A percentile compares a stretch with the other conserved stretches of the same genome.
Evolutionary conservation across 2,113 vertebrate species (phyloP).

Genomic region (Ramphastos sulfuratus): DNA sequence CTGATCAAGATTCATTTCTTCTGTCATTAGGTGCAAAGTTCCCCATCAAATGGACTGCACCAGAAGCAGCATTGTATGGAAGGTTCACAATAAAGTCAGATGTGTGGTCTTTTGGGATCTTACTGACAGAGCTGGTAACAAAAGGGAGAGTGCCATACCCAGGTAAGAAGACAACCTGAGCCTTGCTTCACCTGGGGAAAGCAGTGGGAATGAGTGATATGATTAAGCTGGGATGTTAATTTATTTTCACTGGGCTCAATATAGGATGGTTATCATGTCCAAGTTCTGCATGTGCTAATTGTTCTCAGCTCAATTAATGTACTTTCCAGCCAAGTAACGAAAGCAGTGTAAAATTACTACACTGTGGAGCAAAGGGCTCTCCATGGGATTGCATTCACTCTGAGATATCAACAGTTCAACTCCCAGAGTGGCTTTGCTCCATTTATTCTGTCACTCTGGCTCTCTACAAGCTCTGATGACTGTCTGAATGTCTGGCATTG

Average conservation of each 20-base stretch:
- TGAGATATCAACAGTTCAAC: neutral
- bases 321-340: neutral
- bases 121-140: conserved; percentile 96
- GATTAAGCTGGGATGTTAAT: neutral
- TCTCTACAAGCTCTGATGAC: neutral
- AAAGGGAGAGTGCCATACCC: conserved; percentile 98
- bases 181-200: neutral
- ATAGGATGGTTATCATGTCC: neutral
- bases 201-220: neutral
- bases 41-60: conserved; percentile 98
- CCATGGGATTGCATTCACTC: neutral
- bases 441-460: neutral
- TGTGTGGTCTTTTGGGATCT: conserved; percentile 97
- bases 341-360: neutral
- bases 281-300: neutral
- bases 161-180: conserved; percentile 79
- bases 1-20: neutral
- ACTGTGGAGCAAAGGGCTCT: neutral
- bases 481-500: neutral
- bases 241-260: neutral
- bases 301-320: neutral
- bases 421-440: neutral
- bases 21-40: conserved; percentile 90
- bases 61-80: conserved; percentile 93
- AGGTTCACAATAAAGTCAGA: conserved; percentile 99